Conservation (phyloP, 2,888 invertebrate genomes). For the Dioctria rufipes region DNA sequence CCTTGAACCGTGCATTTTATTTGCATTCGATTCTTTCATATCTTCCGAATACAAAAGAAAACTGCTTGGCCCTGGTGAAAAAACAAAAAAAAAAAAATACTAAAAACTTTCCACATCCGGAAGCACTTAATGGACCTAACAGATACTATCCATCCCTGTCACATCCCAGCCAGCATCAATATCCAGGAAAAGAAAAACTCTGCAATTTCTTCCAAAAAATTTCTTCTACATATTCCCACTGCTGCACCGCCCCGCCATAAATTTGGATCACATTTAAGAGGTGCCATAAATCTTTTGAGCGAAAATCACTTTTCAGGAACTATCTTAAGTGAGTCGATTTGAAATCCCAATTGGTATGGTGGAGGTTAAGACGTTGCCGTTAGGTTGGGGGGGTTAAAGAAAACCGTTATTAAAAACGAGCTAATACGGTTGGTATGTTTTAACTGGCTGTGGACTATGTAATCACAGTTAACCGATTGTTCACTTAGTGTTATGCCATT, state of each 20-base stretch:
- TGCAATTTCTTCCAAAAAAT: neutral
- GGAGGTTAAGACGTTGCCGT: neutral
- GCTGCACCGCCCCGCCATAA: constrained; percentile 6
- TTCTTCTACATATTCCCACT: neutral
- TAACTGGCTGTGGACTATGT: neutral
- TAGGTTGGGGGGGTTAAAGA: neutral
- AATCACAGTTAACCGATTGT: constrained; percentile 10
- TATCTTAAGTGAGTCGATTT: constrained; percentile 41
- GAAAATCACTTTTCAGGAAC: constrained; percentile 45
- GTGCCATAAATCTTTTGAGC: constrained; percentile 32
- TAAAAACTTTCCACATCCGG: neutral
- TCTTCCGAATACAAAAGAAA: too few relatives aligned
- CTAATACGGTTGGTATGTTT: neutral
- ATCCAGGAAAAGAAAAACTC: neutral
- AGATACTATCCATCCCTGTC: neutral
- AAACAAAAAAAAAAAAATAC: neutral
- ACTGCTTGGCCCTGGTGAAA: too few relatives aligned
- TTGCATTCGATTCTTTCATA: too few relatives aligned
- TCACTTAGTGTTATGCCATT: neutral
- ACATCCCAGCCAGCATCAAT: neutral
- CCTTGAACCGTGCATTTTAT: too few relatives aligned
- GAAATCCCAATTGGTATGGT: neutral
- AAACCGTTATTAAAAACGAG: too few relatives aligned
- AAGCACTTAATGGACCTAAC: neutral
- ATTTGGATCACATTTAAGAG: constrained; percentile 44